Evolutionary conservation across 2,888 invertebrate species (phyloP), one percentile per base, ranked within the genome.

Genomic region (Saturnia japonica): DNA sequence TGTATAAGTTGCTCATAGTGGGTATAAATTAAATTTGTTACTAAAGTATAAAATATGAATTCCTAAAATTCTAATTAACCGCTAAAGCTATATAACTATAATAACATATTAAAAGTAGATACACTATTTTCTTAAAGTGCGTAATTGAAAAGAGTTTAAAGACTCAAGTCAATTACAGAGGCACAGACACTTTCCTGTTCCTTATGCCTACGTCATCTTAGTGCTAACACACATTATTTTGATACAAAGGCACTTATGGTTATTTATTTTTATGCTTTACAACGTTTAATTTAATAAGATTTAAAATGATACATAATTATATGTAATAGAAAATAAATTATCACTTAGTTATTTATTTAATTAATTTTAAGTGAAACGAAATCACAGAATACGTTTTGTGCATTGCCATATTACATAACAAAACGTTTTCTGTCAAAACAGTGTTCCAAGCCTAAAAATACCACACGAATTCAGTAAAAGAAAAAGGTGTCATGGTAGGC

Each of bases 221-320:
- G 22, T 22, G 22, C 8, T 8, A 54, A 54, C 22, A 11, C 54
- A 54, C 22, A 11, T 9, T n/a, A 51, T 8, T 19, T 43, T 11
- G 19, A 22, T 54, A 54, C 54, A 54, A 60, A 60, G 57, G 25
- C 57, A 60, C 57, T 60, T 28, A 60, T 60, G 25, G 25, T 22
- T 11, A 54, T 57, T 4, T 60, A 60, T 60, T 60, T 60, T 28
- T 28, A 28, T 1, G 57, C 28, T 68, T 40, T 34, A n/a, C 40
- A 28, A 25, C 28, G 2, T 68, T 12, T 22, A 25, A 54, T 66
- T 9, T 6, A 4, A 43, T 47, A 71, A 14, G 47, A 47, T 4
- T 16, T 47, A 1, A 6, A 47, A 47, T 47, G 45, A 47, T 4
- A 6, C 19, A 47, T 47, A 14, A 47, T 6, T 16, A 16, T 16